phyloP scores from a whole-genome alignment of 2,113 vertebrate species.

The Microcebus murinus region DNA sequence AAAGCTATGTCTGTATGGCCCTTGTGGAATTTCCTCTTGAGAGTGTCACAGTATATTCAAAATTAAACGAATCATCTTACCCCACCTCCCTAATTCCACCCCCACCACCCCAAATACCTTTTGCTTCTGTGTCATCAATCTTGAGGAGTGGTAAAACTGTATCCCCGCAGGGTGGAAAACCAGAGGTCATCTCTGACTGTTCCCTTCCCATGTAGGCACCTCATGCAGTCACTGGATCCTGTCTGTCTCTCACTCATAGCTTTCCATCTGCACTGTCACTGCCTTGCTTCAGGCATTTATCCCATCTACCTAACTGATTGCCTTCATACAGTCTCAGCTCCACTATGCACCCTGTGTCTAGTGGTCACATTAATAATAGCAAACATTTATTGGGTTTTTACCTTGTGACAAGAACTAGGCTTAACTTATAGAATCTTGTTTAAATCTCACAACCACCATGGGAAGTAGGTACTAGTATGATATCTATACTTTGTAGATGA shows the following conservation, averaged over 20 bases:
- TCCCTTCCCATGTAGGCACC: background rate
- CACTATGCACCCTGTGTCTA: background rate
- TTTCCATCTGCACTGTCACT: background rate
- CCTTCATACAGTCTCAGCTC: background rate
- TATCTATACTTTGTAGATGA: background rate
- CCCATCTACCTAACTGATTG: too few relatives aligned
- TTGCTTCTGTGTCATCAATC: background rate
- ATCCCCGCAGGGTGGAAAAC: background rate
- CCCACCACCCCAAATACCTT: background rate
- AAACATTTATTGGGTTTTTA: background rate
- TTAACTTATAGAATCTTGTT: background rate
- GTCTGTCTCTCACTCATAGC: rapidly evolving
- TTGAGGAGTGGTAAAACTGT: background rate
- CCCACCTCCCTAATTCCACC: background rate
- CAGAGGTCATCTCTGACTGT: background rate
- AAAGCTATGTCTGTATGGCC: background rate
- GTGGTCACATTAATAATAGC: background rate
- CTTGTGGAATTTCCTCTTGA: background rate
- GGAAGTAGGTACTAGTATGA: background rate
- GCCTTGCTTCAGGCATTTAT: background rate
- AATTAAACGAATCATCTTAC: background rate
- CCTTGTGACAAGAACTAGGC: background rate
- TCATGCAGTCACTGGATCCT: background rate
- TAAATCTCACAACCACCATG: background rate
- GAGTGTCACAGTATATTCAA: background rate